A percentile compares a stretch with the other conserved stretches of the same genome.
These are phyloP conservation scores for Schizopygopsis pylzovi DNA, from an alignment of 2,797 vertebrate genomes.

Conservation along the genomic window DNA sequence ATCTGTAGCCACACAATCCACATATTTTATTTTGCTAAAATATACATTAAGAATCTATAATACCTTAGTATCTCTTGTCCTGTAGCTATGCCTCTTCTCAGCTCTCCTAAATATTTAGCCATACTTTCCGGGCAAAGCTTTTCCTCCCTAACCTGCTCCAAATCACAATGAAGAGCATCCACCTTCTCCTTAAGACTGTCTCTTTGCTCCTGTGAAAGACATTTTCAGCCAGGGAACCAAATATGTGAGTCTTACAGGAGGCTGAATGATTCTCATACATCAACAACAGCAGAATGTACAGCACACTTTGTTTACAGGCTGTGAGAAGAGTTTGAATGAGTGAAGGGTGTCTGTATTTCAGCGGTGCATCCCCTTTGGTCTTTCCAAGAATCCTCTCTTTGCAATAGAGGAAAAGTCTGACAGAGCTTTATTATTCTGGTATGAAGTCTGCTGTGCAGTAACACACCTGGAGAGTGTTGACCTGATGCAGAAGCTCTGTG, in stretches of 20 bases:
- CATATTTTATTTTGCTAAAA: not conserved
- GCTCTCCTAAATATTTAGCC: slow-evolving; percentile 71
- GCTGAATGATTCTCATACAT: not conserved
- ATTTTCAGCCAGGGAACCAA: slow-evolving; percentile 16
- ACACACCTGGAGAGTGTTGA: slow-evolving; percentile 79
- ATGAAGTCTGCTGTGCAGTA: not conserved
- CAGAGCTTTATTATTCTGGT: not conserved
- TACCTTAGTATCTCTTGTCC: slow-evolving; percentile 76
- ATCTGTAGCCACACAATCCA: not conserved
- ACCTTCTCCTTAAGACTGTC: slow-evolving; percentile 76
- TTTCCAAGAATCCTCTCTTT: not conserved
- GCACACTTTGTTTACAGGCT: not conserved
- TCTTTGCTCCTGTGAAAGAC: slow-evolving; percentile 78
- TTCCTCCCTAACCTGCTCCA: slow-evolving; percentile 70
- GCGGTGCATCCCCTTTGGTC: not conserved
- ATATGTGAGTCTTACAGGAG: not conserved
- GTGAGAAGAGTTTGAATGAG: not conserved
- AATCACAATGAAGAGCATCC: slow-evolving; percentile 75
- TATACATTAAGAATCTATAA: not conserved
- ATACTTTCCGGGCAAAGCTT: slow-evolving; percentile 79
- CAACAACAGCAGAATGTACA: not conserved
- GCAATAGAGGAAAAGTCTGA: not conserved
- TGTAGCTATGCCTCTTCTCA: slow-evolving; percentile 71
- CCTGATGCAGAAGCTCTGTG: slow-evolving; percentile 71
- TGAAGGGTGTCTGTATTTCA: not conserved